A percentile compares a stretch with the other conserved stretches of the same genome.
These are phyloP conservation scores for Anastrepha ludens DNA, from an alignment of 1,140 invertebrate species.

Conservation along the genomic window DNA sequence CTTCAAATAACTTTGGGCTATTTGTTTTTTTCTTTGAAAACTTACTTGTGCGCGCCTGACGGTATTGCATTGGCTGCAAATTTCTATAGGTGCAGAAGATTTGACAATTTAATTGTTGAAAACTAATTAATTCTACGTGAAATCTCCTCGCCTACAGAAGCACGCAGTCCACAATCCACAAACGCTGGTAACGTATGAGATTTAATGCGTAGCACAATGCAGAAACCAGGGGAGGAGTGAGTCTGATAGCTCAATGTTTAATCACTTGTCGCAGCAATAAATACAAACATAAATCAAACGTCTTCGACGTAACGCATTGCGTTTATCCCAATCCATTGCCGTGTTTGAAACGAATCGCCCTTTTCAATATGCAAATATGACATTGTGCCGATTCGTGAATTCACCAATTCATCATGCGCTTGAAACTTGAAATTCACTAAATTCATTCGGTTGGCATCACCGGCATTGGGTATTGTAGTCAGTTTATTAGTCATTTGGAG, in stretches of 20 bases:
- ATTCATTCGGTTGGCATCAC: neutral
- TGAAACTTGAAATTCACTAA: neutral
- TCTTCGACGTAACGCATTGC: neutral
- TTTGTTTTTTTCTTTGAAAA: neutral
- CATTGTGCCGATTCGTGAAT: neutral
- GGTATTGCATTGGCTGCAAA: neutral
- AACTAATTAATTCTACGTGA: neutral
- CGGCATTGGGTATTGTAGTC: neutral
- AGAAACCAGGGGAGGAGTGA: neutral
- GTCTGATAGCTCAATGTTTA: neutral
- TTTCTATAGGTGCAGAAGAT: neutral
- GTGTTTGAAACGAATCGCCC: neutral
- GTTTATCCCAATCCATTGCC: neutral
- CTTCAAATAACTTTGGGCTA: neutral
- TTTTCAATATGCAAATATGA: slow-evolving; percentile 12
- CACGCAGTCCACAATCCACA: neutral
- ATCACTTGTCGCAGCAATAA: neutral
- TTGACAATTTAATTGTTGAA: slow-evolving; percentile 28
- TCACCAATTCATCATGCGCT: neutral
- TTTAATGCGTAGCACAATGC: neutral
- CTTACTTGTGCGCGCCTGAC: neutral
- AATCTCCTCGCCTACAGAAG: neutral
- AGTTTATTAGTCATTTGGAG: neutral
- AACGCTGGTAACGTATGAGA: neutral
- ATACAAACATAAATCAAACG: neutral